These are phyloP conservation scores for Platorchestia sp. DNA, from an alignment of 1,140 invertebrate genomes.

Conservation along the genomic window DNA sequence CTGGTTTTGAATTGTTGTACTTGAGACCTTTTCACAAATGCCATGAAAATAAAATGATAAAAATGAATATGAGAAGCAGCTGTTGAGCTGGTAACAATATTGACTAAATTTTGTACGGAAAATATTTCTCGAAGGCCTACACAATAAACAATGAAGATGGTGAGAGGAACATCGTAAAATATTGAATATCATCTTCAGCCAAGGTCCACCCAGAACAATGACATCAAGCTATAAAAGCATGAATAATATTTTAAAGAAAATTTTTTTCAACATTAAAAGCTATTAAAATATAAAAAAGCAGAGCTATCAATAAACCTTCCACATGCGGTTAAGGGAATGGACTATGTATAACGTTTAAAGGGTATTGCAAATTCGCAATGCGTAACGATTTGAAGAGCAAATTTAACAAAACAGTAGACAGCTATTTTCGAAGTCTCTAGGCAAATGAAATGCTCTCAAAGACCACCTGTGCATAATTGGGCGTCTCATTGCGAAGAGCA, in stretches of 20 bases:
- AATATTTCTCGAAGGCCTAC: background rate
- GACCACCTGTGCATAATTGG: no score
- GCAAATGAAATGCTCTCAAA: no score
- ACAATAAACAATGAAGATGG: background rate
- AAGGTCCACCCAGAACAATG: background rate
- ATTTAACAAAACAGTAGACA: no score
- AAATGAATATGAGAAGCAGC: background rate
- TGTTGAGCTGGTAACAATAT: background rate
- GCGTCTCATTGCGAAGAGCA: no score
- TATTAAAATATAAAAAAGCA: no score
- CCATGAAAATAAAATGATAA: background rate
- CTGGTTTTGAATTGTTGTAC: background rate
- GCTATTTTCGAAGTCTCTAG: no score
- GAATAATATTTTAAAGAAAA: no score
- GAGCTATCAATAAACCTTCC: no score
- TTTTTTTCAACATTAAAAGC: no score
- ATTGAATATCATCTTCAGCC: background rate
- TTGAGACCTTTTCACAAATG: background rate
- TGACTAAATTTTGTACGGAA: background rate
- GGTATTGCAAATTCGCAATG: background rate
- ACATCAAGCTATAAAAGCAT: no score
- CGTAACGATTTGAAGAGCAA: no score
- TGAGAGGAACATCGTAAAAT: background rate
- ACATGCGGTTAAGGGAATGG: no score
- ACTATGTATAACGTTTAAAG: background rate